Evolutionary conservation across 2,797 vertebrate species (phyloP), one percentile per base, ranked within the genome.

Genomic region (Poeciliopsis infans): DNA sequence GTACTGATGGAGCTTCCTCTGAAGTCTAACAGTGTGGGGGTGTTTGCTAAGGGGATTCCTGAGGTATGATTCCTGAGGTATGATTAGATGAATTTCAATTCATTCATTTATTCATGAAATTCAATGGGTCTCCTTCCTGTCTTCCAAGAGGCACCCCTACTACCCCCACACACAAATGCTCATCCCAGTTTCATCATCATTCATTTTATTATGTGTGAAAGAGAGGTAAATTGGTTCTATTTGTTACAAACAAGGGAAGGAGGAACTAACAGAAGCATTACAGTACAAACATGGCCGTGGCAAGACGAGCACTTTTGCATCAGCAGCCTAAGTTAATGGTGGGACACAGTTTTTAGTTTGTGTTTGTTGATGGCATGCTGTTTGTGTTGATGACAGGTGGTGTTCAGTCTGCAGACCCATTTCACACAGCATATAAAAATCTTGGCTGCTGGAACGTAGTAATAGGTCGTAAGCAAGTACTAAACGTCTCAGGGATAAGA

Each of bases 91-190:
- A 88, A 91, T 95, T 95, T 95, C 94, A 95, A 95, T 95, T 94
- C 92, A 95, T 96, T 94, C 94, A 96, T 96, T 94, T 95, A 95
- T 95, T 96, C 93, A 95, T 94, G 91, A 93, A 93, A 95, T 95
- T 94, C 91, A 94, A 91, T 94, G 87, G 90, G 71, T 90, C 90
- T 90, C 82, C 86, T 93, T 90, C 82, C 86, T 93, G 92, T 93
- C 93, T 93, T 92, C 90, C 84, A 86, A 93, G 88, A 95, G 91
- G 87, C 91, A 90, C 7, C 39, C 39, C 39, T 1, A 1, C 39
- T 41, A 1, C 13, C 28, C 55, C 57, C n/a, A 85, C 80, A 83
- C 89, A 91, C 87, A 91, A 92, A 94, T 89, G 90, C 83, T 89
- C 90, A 92, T 87, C 83, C 92, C 92, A 78, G 88, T 95, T 94